A percentile compares a stretch with the other conserved stretches of the same genome.
Evolutionary conservation across 2,797 vertebrate species (phyloP).

Genomic region (Falco concolor): DNA sequence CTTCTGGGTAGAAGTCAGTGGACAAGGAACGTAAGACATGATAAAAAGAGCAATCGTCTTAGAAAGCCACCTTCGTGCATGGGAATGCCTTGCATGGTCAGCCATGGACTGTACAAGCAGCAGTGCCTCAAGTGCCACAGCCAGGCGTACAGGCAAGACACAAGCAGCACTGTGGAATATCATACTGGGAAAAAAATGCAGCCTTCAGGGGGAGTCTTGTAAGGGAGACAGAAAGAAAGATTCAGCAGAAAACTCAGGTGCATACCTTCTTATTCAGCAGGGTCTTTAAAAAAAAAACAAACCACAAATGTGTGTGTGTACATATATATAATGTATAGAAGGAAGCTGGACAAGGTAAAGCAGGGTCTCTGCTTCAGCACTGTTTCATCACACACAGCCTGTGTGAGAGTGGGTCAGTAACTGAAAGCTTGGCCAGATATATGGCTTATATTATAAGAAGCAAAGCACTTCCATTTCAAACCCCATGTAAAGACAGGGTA

Average conservation of each 20-base stretch:
- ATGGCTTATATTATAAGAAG: neutral
- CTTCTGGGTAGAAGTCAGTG: neutral
- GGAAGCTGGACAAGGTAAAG: neutral
- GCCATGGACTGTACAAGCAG: accelerated
- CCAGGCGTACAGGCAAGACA: neutral
- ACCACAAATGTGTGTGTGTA: no score
- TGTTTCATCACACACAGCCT: neutral
- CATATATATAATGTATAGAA: neutral
- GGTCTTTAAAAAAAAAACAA: neutral
- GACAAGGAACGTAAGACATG: neutral
- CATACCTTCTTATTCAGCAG: neutral
- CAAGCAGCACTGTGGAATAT: neutral
- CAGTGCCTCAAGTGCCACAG: no score
- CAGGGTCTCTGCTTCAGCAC: neutral
- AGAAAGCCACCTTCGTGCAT: accelerated
- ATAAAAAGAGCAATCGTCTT: neutral
- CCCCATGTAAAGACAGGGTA: neutral
- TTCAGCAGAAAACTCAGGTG: neutral
- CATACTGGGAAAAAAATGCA: neutral
- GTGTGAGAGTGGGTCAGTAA: neutral
- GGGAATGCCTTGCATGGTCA: neutral
- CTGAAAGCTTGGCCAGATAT: neutral
- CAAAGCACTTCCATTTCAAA: neutral
- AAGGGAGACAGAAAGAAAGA: neutral
- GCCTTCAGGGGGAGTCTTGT: neutral